A percentile compares a stretch with the other conserved stretches of the same genome.
phyloP scores from a whole-genome alignment of 2,888 invertebrate genomes.

The Aelia acuminata region DNA sequence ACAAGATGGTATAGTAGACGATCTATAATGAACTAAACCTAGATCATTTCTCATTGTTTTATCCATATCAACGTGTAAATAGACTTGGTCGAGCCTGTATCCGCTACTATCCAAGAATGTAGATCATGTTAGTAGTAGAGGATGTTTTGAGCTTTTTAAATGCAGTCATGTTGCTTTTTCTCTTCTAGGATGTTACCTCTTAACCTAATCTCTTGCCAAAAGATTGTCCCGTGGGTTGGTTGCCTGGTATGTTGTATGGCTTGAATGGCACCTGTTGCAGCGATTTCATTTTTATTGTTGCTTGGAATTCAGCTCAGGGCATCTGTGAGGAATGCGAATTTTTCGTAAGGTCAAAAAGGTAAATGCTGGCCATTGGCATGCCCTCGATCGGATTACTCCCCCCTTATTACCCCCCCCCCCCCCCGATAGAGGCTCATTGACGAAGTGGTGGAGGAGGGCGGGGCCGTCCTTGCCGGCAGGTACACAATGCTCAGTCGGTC shows the following conservation, averaged over 20 bases:
- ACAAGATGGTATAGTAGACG: too few species aligned
- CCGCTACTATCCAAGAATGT: too few species aligned
- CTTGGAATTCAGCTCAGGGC: background rate
- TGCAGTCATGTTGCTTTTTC: too few species aligned
- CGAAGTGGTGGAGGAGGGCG: background rate
- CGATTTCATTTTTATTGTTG: background rate
- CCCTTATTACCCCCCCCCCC: background rate
- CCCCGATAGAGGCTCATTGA: background rate
- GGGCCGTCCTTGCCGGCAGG: constrained; percentile 32
- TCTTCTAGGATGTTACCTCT: too few species aligned
- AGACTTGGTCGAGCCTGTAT: too few species aligned
- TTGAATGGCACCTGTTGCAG: background rate
- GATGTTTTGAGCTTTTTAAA: too few species aligned
- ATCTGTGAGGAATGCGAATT: background rate
- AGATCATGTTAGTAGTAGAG: too few species aligned
- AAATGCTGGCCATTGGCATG: background rate
- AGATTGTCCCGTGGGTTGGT: too few species aligned
- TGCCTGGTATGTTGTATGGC: background rate
- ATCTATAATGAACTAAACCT: too few species aligned
- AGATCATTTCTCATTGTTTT: too few species aligned
- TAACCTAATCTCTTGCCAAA: too few species aligned
- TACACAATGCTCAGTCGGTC: constrained; percentile 41
- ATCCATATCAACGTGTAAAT: too few species aligned
- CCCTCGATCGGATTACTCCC: background rate
- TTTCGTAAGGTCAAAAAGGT: background rate